Conservation (phyloP, 1,140 invertebrate genomes). For the Lepidotrigona ventralis region DNA sequence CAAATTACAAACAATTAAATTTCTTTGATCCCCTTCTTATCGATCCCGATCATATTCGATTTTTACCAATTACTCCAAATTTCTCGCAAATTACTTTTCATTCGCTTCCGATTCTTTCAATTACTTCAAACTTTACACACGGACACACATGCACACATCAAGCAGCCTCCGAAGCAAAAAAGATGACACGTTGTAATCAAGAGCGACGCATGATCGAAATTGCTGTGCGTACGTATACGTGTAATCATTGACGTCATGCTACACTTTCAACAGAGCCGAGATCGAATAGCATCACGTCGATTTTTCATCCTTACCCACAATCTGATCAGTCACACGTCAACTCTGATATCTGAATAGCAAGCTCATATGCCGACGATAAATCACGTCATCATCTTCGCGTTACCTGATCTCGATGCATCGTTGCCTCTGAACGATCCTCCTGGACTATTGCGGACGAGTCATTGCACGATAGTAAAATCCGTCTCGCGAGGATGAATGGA, state of each 20-base stretch:
- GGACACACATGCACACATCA: no score
- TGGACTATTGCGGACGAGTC: background rate
- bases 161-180: no score
- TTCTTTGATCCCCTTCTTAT: no score
- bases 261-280: background rate
- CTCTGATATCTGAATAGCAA: slow-evolving; percentile 4
- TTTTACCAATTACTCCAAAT: no score
- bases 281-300: background rate
- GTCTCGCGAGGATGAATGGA: background rate
- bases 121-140: no score
- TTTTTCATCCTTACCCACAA: background rate
- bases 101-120: no score
- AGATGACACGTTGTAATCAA: background rate
- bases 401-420: background rate
- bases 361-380: slow-evolving; percentile 1
- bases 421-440: background rate
- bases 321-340: background rate
- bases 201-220: background rate
- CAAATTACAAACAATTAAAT: no score
- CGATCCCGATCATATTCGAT: no score
- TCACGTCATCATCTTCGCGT: background rate
- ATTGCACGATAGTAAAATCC: background rate
- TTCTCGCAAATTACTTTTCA: no score
- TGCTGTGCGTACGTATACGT: no score
- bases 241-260: background rate